These are phyloP conservation scores for Stigmatopora nigra DNA, from an alignment of 2,113 vertebrate species.

Conservation along the genomic window DNA sequence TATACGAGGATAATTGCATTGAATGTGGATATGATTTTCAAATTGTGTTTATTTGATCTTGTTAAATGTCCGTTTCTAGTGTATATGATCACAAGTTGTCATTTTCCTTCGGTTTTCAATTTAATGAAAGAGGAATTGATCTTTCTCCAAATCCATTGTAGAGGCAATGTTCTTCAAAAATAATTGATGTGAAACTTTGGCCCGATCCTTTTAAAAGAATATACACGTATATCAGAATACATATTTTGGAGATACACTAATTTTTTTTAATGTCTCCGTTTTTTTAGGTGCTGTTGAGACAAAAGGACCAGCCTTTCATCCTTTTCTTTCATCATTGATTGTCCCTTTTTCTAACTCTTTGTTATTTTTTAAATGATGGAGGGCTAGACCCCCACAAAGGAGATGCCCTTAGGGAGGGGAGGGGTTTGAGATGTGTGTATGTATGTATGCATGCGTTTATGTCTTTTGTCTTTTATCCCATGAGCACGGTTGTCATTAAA, in stretches of 20 bases:
- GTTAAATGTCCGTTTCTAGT: too few relatives aligned
- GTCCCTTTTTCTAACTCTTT: conserved; percentile 20
- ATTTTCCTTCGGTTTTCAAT: too few relatives aligned
- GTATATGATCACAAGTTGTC: too few relatives aligned
- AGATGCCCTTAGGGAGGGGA: conserved; percentile 55
- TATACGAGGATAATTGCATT: too few relatives aligned
- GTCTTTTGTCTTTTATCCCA: not conserved
- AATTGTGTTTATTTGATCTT: too few relatives aligned
- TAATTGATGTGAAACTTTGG: not conserved
- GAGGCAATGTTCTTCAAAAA: not conserved
- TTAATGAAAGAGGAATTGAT: not conserved
- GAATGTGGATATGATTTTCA: too few relatives aligned
- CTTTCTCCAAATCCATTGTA: not conserved
- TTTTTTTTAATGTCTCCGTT: not conserved
- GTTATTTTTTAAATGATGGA: conserved; percentile 49
- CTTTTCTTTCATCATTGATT: not conserved
- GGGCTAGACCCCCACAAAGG: conserved; percentile 50
- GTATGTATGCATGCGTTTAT: too few relatives aligned
- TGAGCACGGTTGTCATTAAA: not conserved
- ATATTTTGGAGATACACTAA: not conserved
- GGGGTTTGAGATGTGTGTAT: conserved; percentile 59
- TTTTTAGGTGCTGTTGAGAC: conserved; percentile 21
- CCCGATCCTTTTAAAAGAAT: too few relatives aligned
- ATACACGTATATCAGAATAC: too few relatives aligned
- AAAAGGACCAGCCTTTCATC: not conserved